These are phyloP conservation scores for Amphilophus citrinellus DNA, from an alignment of 2,113 vertebrate genomes.

Conservation along the genomic window DNA sequence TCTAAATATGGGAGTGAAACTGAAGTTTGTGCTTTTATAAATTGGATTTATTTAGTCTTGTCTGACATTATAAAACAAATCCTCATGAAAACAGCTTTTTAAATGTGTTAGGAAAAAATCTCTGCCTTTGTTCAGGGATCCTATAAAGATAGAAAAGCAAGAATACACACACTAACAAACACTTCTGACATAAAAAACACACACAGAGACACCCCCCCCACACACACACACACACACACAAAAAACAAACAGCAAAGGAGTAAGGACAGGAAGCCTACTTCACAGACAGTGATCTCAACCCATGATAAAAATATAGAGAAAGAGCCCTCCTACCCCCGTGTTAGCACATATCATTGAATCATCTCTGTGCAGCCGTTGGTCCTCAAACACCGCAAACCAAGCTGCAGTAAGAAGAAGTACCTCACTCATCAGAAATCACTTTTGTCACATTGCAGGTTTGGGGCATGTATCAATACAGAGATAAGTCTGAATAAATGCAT, in stretches of 20 bases:
- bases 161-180: not conserved
- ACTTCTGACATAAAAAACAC: not conserved
- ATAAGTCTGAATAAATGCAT: not conserved
- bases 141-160: not conserved
- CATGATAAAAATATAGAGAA: not conserved
- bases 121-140: too few species aligned
- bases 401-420: not conserved
- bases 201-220: not conserved
- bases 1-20: too few species aligned
- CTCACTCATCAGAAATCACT: not conserved
- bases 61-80: too few species aligned
- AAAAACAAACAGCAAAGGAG: not conserved
- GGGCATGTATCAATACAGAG: not conserved
- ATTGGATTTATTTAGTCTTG: too few species aligned
- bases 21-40: too few species aligned
- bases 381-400: not conserved
- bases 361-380: not conserved
- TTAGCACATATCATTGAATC: not conserved
- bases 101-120: too few species aligned
- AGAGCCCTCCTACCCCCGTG: not conserved
- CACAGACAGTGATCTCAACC: not conserved
- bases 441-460: not conserved
- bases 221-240: not conserved
- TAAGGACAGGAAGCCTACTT: conserved; percentile 5
- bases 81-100: too few species aligned